phyloP scores from a whole-genome alignment of 1,140 invertebrate species.

The Stenopsyche tienmushanensis region DNA sequence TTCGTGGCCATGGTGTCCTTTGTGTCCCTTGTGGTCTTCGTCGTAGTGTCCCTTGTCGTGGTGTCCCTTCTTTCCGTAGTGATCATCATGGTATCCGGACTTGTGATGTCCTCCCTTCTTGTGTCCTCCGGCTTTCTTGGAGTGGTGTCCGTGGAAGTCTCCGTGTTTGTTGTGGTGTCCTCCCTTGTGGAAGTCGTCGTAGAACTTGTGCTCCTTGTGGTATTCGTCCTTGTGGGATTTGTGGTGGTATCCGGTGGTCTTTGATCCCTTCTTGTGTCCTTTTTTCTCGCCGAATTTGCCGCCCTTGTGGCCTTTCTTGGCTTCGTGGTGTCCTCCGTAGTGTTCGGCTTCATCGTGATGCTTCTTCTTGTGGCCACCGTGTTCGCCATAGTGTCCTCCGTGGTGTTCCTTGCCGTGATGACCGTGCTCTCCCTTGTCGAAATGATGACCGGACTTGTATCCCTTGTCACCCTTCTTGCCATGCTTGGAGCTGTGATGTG shows the following conservation, averaged over 20 bases:
- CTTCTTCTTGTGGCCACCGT: constrained; percentile 73
- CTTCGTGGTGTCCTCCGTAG: constrained; percentile 70
- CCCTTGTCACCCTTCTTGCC: constrained; percentile 69
- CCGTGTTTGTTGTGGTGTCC: constrained; percentile 71
- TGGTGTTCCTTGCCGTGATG: constrained; percentile 72
- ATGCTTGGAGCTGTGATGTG: constrained; percentile 63
- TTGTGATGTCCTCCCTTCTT: constrained; percentile 73
- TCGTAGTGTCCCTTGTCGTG: constrained; percentile 69
- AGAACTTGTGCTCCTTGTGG: constrained; percentile 82
- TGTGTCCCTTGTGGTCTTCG: constrained; percentile 62
- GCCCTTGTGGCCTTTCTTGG: constrained; percentile 72
- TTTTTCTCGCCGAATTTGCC: constrained; percentile 75
- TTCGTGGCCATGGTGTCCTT: constrained; percentile 64
- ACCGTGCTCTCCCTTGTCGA: constrained; percentile 68
- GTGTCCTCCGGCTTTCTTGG: constrained; percentile 67
- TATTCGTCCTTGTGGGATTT: constrained; percentile 80
- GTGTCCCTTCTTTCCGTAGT: constrained; percentile 73
- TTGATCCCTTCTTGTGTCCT: constrained; percentile 73
- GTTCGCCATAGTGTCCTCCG: constrained; percentile 69
- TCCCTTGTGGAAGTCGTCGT: constrained; percentile 77
- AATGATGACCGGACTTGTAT: constrained; percentile 66
- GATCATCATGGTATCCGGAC: constrained; percentile 67
- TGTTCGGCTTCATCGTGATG: constrained; percentile 71
- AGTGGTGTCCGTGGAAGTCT: constrained; percentile 67
- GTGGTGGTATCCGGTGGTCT: constrained; percentile 75